Conservation (phyloP, 2,888 invertebrate genomes). For the Polydrusus pterygomalis region DNA sequence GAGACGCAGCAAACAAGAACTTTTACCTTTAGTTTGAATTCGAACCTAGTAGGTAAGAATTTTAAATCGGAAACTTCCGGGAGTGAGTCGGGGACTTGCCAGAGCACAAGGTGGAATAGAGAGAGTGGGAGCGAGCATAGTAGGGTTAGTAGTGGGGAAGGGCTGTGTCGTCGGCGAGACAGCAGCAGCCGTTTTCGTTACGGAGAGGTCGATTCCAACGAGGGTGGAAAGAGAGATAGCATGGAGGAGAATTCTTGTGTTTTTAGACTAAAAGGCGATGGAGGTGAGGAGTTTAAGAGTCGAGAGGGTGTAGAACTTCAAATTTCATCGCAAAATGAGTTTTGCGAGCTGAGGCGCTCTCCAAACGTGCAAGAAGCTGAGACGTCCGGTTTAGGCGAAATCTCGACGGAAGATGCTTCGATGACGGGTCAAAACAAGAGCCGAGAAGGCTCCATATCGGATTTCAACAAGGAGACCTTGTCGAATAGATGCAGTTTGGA, state of each 20-base stretch:
- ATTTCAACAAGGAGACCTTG: slow-evolving; percentile 51
- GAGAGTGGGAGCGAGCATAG: no score
- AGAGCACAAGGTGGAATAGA: no score
- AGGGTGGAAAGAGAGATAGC: not conserved
- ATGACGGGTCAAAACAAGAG: slow-evolving; percentile 26
- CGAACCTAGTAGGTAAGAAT: slow-evolving; percentile 1
- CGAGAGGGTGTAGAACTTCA: not conserved
- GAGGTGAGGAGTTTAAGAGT: not conserved
- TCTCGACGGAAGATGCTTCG: not conserved
- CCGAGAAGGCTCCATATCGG: slow-evolving; percentile 48
- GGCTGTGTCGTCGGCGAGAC: not conserved
- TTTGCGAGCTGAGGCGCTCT: not conserved
- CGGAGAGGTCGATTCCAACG: not conserved
- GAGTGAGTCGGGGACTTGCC: not conserved
- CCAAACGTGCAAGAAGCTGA: not conserved
- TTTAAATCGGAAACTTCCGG: slow-evolving; percentile 17
- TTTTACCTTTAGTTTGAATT: slow-evolving; percentile 34
- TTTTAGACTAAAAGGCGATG: not conserved
- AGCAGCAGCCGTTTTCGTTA: not conserved
- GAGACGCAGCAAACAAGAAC: slow-evolving; percentile 17
- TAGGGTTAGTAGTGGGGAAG: slow-evolving; percentile 11
- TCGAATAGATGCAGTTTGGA: slow-evolving; percentile 52
- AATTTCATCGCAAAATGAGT: not conserved
- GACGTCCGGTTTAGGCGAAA: not conserved
- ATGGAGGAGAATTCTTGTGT: not conserved